A percentile compares a stretch with the other conserved stretches of the same genome.
Evolutionary conservation across 2,797 vertebrate genomes (phyloP).

Genomic region (Tympanoctomys barrerae): DNA sequence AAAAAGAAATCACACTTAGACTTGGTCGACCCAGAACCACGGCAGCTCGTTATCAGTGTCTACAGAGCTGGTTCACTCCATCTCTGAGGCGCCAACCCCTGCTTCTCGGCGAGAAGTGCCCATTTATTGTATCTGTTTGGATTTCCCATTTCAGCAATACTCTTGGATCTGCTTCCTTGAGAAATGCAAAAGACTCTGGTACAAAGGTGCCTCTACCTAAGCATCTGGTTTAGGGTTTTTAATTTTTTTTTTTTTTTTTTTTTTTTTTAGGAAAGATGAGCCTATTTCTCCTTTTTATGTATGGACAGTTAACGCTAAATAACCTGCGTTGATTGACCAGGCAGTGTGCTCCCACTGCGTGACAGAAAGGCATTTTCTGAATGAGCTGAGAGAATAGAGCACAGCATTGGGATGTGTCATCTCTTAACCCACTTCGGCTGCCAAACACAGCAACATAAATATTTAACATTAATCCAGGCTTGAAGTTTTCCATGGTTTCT

Average conservation of each 20-base stretch:
- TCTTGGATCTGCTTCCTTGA: constrained; percentile 3
- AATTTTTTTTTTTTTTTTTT: too few species aligned
- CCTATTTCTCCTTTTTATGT: background rate
- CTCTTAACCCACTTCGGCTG: background rate
- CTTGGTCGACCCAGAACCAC: background rate
- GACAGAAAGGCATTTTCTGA: constrained; percentile 30
- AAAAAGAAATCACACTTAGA: background rate
- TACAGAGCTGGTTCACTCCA: background rate
- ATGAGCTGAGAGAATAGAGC: background rate
- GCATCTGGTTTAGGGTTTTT: constrained; percentile 18
- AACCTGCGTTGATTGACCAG: constrained; percentile 25
- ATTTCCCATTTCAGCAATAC: background rate
- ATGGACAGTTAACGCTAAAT: background rate
- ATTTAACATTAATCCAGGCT: constrained; percentile 48
- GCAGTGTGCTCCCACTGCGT: background rate
- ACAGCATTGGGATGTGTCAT: constrained; percentile 4
- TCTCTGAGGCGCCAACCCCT: background rate
- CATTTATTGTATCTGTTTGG: background rate
- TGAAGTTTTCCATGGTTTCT: constrained; percentile 54
- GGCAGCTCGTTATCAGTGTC: background rate
- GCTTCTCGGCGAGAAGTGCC: background rate
- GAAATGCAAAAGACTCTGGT: background rate
- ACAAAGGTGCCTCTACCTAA: constrained; percentile 6
- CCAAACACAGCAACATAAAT: constrained; percentile 58
- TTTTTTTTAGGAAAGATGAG: background rate